phyloP scores from a whole-genome alignment of 2,797 vertebrate species.

The Apogon talboti region DNA sequence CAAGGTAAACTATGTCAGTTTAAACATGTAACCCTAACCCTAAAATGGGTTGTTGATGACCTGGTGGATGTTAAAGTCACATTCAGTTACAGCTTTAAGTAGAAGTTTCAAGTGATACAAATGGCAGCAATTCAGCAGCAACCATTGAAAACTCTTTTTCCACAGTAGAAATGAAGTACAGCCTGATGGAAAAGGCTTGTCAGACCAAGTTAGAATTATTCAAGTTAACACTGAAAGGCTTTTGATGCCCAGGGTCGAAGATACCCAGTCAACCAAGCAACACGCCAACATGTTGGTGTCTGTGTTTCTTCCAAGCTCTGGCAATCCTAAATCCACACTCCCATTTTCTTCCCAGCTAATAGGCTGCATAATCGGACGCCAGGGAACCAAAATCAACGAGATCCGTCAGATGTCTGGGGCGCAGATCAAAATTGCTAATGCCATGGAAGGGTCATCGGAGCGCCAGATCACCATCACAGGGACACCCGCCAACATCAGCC shows the following conservation, averaged over 20 bases:
- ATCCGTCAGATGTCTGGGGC: conserved; percentile 99
- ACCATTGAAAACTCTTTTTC: neutral
- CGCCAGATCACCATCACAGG: conserved; percentile 98
- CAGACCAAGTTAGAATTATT: conserved; percentile 22
- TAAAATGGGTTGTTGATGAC: no score
- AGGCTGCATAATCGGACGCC: conserved; percentile 98
- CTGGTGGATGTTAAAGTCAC: no score
- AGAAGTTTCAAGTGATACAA: conserved; percentile 26
- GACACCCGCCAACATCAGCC: conserved; percentile 96
- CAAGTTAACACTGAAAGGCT: conserved; percentile 5
- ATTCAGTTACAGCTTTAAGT: conserved; percentile 4
- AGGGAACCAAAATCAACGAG: conserved; percentile 99
- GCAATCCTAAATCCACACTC: conserved; percentile 66
- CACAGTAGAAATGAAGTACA: conserved; percentile 2
- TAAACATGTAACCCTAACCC: no score
- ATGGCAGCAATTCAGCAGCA: conserved; percentile 45
- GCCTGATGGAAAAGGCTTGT: conserved; percentile 56
- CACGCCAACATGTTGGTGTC: neutral
- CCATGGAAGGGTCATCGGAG: conserved; percentile 95
- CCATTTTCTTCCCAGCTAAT: conserved; percentile 92
- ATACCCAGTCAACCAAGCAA: neutral
- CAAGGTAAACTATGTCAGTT: no score
- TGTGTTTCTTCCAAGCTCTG: conserved; percentile 11
- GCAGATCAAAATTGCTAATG: conserved; percentile 97
- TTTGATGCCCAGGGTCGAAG: neutral